A percentile compares a stretch with the other conserved stretches of the same genome.
Evolutionary conservation across 2,797 vertebrate genomes (phyloP).

Genomic region (Bradypodion pumilum): DNA sequence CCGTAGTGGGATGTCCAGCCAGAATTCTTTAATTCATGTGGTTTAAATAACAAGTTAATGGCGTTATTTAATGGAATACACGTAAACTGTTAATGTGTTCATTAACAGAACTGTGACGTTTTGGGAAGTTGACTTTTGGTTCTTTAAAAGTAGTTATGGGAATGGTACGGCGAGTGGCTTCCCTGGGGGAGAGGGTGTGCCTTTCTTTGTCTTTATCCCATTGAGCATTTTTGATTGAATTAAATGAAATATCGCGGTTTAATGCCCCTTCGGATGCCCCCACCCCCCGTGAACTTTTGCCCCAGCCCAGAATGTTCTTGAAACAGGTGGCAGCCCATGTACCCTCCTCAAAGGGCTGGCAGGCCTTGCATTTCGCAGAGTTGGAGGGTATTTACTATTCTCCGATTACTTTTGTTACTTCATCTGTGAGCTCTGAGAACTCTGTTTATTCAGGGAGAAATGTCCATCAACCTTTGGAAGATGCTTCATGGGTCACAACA

Average conservation of each 20-base stretch:
- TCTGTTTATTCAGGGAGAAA: background rate
- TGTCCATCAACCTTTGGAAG: background rate
- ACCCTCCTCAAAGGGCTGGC: constrained; percentile 34
- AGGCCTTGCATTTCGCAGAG: constrained; percentile 39
- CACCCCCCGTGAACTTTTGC: background rate
- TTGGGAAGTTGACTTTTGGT: background rate
- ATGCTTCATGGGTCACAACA: rapidly evolving
- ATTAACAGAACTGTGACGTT: background rate
- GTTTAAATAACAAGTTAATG: constrained; percentile 57
- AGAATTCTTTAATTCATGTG: constrained; percentile 55
- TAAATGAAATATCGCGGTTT: background rate
- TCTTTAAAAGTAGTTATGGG: background rate
- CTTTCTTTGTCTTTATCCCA: rapidly evolving
- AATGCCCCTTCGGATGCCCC: background rate
- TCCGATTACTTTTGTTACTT: background rate
- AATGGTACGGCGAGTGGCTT: background rate
- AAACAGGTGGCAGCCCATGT: constrained; percentile 57
- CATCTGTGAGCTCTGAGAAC: background rate
- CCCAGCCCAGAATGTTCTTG: constrained; percentile 34
- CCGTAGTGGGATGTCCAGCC: too few relatives aligned
- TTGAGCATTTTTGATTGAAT: rapidly evolving
- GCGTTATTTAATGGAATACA: constrained; percentile 16
- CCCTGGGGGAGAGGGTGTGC: background rate
- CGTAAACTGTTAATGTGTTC: background rate
- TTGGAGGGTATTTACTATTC: constrained; percentile 18